Evolutionary conservation across 2,888 invertebrate species (phyloP), one percentile per base, ranked within the genome.

Genomic region (Hirtodrosophila trivittata): DNA sequence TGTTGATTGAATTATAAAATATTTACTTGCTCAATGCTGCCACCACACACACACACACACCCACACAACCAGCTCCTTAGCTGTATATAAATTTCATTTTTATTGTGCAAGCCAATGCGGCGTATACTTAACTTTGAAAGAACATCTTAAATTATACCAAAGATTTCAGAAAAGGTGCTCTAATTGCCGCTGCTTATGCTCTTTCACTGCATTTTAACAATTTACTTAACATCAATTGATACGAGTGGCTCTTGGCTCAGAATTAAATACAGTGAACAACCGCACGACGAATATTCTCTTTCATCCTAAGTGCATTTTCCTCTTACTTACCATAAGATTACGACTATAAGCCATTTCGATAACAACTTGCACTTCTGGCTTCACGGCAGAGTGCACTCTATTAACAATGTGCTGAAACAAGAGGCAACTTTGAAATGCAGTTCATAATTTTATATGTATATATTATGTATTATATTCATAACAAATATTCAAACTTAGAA

Each of bases 1-100:
- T 83, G 87, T 84, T 83, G 82, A 83, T 83, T 83, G 87, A 83
- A 83, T 83, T 83, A 83, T 83, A 87, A 83, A 83, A 87, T 83
- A 83, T 83, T 87, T 83, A 83, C 87, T 83, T 46, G 49, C 52
- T 55, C 42, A 54, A 58, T 54, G 58, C 45, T 30, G 51, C 28
- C 13, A 13, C 18, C 35, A 21, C 50, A 21, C 8, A 12, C n/a
- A 25, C 21, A n/a, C 2, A 5, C 3, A 21, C 5, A 21, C 18
- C 2, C 18, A 3, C 3, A 21, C 18, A 21, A 21, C 2, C 18
- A 21, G 18, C 18, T 21, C 18, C 18, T 42, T 26, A 6, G 41
- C 33, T 50, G 56, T 50, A 62, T 58, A 86, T 76, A 69, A 87
- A 87, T 86, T 70, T 73, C 28, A 43, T 55, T 66, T 68, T 73